These are phyloP conservation scores for Leucophora obtusa DNA, from an alignment of 2,888 invertebrate species.

Conservation along the genomic window DNA sequence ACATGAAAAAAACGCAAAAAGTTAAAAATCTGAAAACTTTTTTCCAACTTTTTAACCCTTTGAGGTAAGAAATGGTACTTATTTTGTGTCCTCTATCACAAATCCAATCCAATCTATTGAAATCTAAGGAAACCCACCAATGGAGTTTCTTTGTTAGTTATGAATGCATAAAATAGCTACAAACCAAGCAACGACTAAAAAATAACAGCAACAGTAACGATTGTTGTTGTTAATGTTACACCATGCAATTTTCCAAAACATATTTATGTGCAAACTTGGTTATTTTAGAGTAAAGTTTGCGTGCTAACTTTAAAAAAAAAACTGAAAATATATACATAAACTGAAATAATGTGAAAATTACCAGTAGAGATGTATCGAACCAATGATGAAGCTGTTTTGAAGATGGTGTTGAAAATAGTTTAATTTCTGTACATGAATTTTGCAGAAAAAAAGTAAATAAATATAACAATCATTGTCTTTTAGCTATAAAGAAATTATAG, in stretches of 20 bases:
- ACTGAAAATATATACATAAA: conserved; percentile 2
- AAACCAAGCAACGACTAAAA: not conserved
- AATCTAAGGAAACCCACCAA: no score
- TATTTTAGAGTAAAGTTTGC: conserved; percentile 13
- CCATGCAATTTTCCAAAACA: conserved; percentile 33
- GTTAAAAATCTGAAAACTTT: no score
- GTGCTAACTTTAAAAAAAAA: not conserved
- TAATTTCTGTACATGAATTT: conserved; percentile 14
- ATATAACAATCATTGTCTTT: conserved; percentile 9
- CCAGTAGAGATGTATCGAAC: not conserved
- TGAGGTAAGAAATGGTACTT: no score
- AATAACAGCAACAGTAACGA: conserved; percentile 1
- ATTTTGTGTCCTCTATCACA: no score
- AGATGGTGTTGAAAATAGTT: conserved; percentile 39
- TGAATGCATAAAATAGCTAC: not conserved
- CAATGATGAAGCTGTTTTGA: conserved; percentile 21
- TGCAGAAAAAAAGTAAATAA: not conserved
- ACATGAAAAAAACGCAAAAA: no score
- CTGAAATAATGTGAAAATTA: conserved; percentile 48
- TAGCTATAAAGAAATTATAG: not conserved
- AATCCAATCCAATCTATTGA: no score
- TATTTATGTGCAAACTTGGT: not conserved
- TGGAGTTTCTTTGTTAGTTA: not conserved
- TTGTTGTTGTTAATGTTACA: conserved; percentile 6
- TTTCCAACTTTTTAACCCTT: no score